Base-by-base conservation (phyloP, 2,797 vertebrate species). In the Tiaroga cobitis region DNA sequence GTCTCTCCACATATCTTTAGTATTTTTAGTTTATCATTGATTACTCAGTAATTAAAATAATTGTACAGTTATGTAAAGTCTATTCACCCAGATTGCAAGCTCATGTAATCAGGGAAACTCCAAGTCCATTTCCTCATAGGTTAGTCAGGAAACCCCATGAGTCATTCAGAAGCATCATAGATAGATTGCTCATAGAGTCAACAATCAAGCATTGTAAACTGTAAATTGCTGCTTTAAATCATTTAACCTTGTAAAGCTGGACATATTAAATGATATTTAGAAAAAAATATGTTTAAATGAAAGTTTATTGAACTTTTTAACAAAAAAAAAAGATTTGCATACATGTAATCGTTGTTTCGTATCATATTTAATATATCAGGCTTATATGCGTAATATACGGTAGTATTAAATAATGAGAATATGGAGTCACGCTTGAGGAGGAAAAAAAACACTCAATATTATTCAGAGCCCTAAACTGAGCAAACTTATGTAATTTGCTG, bases 121-220 rank as follows among this genome's bases (percentile, higher is more conserved):
- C 73, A 51, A 26, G 43, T 56, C 24, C 18, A n/a, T 77, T 76
- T 37, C 37, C 24, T 51, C 39, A 37, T n/a, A 7, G 56, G 3
- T 65, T 63, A 80, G 24, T 80, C 67, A 63, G 83, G 68, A 72
- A 70, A 85, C 16, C 65, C 26, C 37, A 15, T 73, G 83, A 72
- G 68, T 73, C 54, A 85, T 72, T 79, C 24, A 18, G 43, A 65
- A 65, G 16, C 84, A 41, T 85, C 18, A 65, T 76, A 67, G 24
- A 74, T 49, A 11, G 39, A 18, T 21, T 8, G 0, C 39, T 63
- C 54, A 61, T 34, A 34, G 59, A 72, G 67, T 61, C 65, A 84
- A 84, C 49, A 76, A 2, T 69, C 24, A 34, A 34, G 4, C 51
- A 6, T n/a, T 6, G 13, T 6, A n/a, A 39, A 49, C 18, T 24